A percentile compares a stretch with the other conserved stretches of the same genome.
Evolutionary conservation across 1,140 invertebrate genomes (phyloP).

Genomic region (Hydropsyche tenuis): DNA sequence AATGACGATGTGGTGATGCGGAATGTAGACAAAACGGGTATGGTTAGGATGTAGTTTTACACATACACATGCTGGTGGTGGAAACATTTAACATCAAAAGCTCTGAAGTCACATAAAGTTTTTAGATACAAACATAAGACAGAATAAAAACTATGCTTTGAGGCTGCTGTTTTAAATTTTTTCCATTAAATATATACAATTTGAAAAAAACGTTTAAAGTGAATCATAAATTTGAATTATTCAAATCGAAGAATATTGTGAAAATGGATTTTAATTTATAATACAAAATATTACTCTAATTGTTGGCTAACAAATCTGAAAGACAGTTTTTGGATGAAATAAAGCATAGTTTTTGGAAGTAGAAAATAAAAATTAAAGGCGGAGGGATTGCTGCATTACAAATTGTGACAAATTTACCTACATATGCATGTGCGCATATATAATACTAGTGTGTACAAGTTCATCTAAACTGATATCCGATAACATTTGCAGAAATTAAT

Average conservation of each 20-base stretch:
- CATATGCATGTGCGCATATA: slow-evolving; percentile 34
- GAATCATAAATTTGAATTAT: too few relatives aligned
- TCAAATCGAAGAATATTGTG: too few relatives aligned
- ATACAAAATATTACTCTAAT: too few relatives aligned
- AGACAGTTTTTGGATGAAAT: neutral
- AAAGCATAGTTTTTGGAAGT: slow-evolving; percentile 14
- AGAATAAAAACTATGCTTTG: slow-evolving; percentile 8
- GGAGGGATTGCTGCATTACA: neutral
- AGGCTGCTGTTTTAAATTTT: neutral
- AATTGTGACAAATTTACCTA: slow-evolving; percentile 24
- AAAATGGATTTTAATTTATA: too few relatives aligned
- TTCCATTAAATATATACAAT: neutral
- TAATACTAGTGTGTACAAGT: slow-evolving; percentile 28
- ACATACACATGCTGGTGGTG: slow-evolving; percentile 46
- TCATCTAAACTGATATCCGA: neutral
- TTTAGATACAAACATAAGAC: neutral
- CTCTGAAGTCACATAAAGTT: slow-evolving; percentile 45
- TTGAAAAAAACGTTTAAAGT: neutral
- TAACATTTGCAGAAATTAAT: slow-evolving; percentile 11
- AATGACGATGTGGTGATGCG: slow-evolving; percentile 22
- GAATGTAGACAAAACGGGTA: slow-evolving; percentile 33
- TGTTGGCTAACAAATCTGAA: too few relatives aligned
- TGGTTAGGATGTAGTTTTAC: slow-evolving; percentile 39
- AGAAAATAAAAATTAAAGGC: neutral
- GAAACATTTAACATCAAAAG: slow-evolving; percentile 50